Conservation (phyloP, 1,140 invertebrate genomes). For the Heliothis subflexa region DNA sequence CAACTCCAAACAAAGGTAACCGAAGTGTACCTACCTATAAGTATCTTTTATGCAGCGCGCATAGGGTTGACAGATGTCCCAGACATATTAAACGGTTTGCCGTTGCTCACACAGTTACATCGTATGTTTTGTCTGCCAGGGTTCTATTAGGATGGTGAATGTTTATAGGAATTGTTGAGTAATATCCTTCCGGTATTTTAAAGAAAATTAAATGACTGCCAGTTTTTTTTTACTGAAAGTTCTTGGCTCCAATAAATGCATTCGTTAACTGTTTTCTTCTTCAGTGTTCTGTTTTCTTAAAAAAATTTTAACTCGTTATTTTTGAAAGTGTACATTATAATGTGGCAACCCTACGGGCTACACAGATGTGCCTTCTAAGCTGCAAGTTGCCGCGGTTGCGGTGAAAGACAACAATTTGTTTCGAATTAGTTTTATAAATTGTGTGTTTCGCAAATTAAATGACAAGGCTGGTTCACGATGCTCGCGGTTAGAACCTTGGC, state of each 20-base stretch:
- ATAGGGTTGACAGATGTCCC: conserved; percentile 3
- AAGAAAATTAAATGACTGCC: too few relatives aligned
- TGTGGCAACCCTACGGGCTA: conserved; percentile 3
- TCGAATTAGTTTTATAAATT: conserved; percentile 68
- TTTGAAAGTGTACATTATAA: too few relatives aligned
- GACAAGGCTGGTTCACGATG: conserved; percentile 52
- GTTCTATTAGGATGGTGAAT: background rate
- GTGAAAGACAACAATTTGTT: conserved; percentile 62
- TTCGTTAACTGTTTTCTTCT: too few relatives aligned
- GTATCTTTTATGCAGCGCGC: background rate
- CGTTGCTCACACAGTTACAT: too few relatives aligned
- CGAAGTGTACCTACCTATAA: background rate
- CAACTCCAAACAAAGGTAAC: conserved; percentile 22
- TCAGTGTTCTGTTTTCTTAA: too few relatives aligned
- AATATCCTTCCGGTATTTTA: too few relatives aligned
- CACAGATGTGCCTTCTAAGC: conserved; percentile 2
- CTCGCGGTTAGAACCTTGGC: conserved; percentile 53
- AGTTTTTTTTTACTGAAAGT: too few relatives aligned
- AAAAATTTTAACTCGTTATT: too few relatives aligned
- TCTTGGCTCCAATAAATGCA: too few relatives aligned
- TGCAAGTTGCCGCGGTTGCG: conserved; percentile 55
- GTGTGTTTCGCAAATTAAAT: conserved; percentile 68
- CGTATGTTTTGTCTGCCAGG: too few relatives aligned
- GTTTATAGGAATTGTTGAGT: too few relatives aligned
- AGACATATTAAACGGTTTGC: background rate